A percentile compares a stretch with the other conserved stretches of the same genome.
phyloP scores from a whole-genome alignment of 2,888 invertebrate genomes.

The Emesis furor region DNA sequence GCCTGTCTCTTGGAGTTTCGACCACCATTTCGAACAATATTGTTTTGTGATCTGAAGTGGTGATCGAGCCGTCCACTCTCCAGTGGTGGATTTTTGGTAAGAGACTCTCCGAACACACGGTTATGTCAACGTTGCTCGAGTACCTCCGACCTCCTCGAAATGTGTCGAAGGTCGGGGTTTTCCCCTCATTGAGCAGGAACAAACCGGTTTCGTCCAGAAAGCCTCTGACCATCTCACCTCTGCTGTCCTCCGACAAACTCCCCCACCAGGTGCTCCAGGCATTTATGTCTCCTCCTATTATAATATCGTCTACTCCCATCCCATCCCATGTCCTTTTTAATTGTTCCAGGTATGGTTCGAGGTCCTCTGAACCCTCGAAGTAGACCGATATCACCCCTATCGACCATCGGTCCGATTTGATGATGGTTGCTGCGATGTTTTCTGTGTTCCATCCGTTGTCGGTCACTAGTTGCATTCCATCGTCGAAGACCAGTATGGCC shows the following conservation, averaged over 20 bases:
- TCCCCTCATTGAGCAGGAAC: constrained; percentile 39
- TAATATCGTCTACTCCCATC: background rate
- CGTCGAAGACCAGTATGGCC: constrained; percentile 44
- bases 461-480: constrained; percentile 42
- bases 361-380: constrained; percentile 41
- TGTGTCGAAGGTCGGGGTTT: constrained; percentile 49
- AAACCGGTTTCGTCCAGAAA: constrained; percentile 26
- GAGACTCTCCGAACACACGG: constrained; percentile 6
- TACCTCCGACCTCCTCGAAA: constrained; percentile 35
- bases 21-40: constrained; percentile 30
- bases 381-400: constrained; percentile 43
- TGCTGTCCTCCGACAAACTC: constrained; percentile 38
- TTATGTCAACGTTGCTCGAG: constrained; percentile 38
- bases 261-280: constrained; percentile 66
- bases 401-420: constrained; percentile 24
- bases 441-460: constrained; percentile 31
- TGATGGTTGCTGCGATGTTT: constrained; percentile 39
- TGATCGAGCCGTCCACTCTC: constrained; percentile 29
- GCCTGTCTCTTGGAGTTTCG: background rate
- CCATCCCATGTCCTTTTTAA: constrained; percentile 5
- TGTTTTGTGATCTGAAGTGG: constrained; percentile 48
- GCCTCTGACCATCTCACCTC: constrained; percentile 48
- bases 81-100: constrained; percentile 23
- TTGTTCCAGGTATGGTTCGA: constrained; percentile 50
- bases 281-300: constrained; percentile 56